Conservation (phyloP, 2,888 invertebrate genomes). For the Cerastis leucographa region DNA sequence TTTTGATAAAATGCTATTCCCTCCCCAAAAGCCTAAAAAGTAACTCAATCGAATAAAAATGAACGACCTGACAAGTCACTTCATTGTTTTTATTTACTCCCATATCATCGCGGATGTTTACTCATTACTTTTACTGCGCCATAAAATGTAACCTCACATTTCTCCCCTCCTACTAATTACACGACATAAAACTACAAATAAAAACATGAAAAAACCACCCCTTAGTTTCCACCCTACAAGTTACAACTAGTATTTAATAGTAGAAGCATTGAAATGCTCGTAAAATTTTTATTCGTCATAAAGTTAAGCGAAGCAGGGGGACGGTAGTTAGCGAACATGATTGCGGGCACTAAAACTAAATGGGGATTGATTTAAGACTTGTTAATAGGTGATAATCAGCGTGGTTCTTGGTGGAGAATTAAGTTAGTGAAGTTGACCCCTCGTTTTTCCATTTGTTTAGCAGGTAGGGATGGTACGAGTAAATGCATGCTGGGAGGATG, state of each 20-base stretch:
- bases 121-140: slow-evolving; percentile 39
- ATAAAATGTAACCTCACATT: slow-evolving; percentile 45
- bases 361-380: slow-evolving; percentile 59
- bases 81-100: slow-evolving; percentile 11
- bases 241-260: slow-evolving; percentile 67
- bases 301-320: slow-evolving; percentile 59
- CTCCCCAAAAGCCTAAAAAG: no score
- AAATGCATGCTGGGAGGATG: background rate
- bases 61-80: background rate
- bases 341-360: slow-evolving; percentile 59
- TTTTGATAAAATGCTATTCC: no score
- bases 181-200: slow-evolving; percentile 53
- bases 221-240: slow-evolving; percentile 45
- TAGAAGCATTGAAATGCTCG: slow-evolving; percentile 61
- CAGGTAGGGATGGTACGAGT: background rate
- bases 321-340: slow-evolving; percentile 48
- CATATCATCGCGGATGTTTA: slow-evolving; percentile 25
- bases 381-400: slow-evolving; percentile 44
- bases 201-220: slow-evolving; percentile 54
- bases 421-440: slow-evolving; percentile 1
- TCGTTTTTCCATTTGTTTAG: background rate
- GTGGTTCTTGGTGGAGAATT: background rate
- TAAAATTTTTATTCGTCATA: slow-evolving; percentile 66
- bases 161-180: slow-evolving; percentile 50
- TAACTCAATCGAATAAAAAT: background rate